A percentile compares a stretch with the other conserved stretches of the same genome.
Evolutionary conservation across 2,888 invertebrate species (phyloP).

Genomic region (Orthosia gothica): DNA sequence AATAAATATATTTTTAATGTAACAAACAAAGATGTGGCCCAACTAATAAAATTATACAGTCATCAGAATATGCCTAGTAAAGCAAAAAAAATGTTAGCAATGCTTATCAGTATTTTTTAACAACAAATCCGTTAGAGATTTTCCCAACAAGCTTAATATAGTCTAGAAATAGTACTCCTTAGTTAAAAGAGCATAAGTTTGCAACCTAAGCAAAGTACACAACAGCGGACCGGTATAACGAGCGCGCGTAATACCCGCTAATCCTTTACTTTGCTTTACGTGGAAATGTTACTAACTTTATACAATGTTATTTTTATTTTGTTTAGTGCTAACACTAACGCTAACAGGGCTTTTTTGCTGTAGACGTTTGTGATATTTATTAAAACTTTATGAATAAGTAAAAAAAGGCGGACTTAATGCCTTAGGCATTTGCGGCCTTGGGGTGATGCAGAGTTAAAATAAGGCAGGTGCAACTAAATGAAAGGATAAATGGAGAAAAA

Average conservation of each 20-base stretch:
- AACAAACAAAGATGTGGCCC: no score
- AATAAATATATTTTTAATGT: no score
- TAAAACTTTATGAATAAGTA: no score
- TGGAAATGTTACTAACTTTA: slow-evolving; percentile 42
- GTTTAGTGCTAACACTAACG: not conserved
- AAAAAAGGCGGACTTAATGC: no score
- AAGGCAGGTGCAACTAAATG: no score
- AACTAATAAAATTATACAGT: not conserved
- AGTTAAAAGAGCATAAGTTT: slow-evolving; percentile 53
- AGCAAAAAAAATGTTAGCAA: no score
- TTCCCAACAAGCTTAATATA: slow-evolving; percentile 8
- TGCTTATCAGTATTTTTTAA: not conserved
- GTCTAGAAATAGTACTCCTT: slow-evolving; percentile 35
- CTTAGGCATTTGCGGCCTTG: no score
- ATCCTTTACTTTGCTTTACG: slow-evolving; percentile 46
- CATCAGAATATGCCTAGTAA: not conserved
- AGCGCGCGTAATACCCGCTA: slow-evolving; percentile 47
- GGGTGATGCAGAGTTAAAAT: no score
- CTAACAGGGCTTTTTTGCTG: not conserved
- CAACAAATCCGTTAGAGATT: slow-evolving; percentile 10
- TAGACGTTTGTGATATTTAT: not conserved
- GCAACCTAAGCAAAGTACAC: slow-evolving; percentile 40
- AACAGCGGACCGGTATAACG: slow-evolving; percentile 29
- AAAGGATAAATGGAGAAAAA: no score
- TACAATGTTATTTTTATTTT: slow-evolving; percentile 21